A percentile compares a stretch with the other conserved stretches of the same genome.
Evolutionary conservation across 2,888 invertebrate species (phyloP).

Genomic region (Elegia similella): DNA sequence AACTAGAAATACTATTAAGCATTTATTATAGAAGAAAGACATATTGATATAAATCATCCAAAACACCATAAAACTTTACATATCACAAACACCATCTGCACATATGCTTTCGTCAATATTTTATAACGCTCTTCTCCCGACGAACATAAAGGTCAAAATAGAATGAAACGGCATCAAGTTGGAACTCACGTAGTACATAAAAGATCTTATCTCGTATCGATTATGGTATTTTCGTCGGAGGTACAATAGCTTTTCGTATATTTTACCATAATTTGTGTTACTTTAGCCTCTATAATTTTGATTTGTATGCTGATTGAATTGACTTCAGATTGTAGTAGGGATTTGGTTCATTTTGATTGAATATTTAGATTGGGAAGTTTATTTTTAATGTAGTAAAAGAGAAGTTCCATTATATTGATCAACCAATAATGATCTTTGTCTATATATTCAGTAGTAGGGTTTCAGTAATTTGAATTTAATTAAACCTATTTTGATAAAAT

Average conservation of each 20-base stretch:
- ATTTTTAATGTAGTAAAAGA: background rate
- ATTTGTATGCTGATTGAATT: slow-evolving; percentile 19
- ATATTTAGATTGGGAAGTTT: slow-evolving; percentile 8
- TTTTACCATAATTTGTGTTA: slow-evolving; percentile 20
- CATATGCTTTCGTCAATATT: background rate
- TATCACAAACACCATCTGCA: background rate
- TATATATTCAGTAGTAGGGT: too few relatives aligned
- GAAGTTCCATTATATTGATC: background rate
- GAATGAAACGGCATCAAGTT: slow-evolving; percentile 13
- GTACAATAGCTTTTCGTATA: slow-evolving; percentile 19
- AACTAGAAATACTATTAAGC: background rate
- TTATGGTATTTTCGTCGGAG: slow-evolving; percentile 20
- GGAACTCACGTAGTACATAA: slow-evolving; percentile 10
- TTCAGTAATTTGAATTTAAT: too few relatives aligned
- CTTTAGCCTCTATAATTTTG: slow-evolving; percentile 19
- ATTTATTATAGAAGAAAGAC: background rate
- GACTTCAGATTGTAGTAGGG: slow-evolving; percentile 14
- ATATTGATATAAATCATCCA: slow-evolving; percentile 10
- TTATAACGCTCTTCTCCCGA: background rate
- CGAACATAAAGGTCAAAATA: slow-evolving; percentile 9
- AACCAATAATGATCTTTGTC: background rate
- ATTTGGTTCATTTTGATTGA: slow-evolving; percentile 14
- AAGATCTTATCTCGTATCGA: slow-evolving; percentile 23
- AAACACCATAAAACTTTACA: background rate
- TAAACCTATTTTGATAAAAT: too few relatives aligned